phyloP scores from a whole-genome alignment of 2,888 invertebrate species.

The Sepioteuthis lessoniana region DNA sequence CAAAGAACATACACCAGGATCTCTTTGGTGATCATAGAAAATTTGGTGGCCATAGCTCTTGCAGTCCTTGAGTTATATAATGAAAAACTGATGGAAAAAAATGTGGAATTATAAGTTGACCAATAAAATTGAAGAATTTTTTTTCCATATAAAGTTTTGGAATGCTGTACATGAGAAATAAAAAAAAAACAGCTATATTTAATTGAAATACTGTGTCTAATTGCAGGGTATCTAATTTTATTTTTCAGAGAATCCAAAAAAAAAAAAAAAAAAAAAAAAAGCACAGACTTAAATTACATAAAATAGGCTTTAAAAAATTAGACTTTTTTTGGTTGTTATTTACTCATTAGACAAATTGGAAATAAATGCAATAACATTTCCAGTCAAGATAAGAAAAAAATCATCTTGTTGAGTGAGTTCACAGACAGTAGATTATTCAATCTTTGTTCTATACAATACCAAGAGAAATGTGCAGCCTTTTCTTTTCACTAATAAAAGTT shows the following conservation, averaged over 20 bases:
- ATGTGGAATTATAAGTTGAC: too few relatives aligned
- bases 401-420: not conserved
- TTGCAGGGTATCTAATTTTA: not conserved
- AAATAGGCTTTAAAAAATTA: not conserved
- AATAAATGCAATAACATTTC: not conserved
- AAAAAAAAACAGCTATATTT: too few relatives aligned
- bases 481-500: not conserved
- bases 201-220: too few relatives aligned
- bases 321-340: not conserved
- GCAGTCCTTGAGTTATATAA: too few relatives aligned
- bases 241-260: not conserved
- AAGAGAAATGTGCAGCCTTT: not conserved
- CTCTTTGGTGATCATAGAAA: too few relatives aligned
- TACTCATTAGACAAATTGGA: constrained; percentile 1
- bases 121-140: too few relatives aligned
- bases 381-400: constrained; percentile 9
- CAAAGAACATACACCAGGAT: too few relatives aligned
- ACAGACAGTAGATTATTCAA: not conserved
- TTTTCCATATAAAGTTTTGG: too few relatives aligned
- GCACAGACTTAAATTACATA: not conserved
- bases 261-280: not conserved
- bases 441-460: not conserved
- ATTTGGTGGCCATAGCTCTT: too few relatives aligned
- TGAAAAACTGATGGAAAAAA: too few relatives aligned
- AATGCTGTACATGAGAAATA: too few relatives aligned